These are phyloP conservation scores for Ametastegia equiseti DNA, from an alignment of 2,888 invertebrate genomes.

Conservation along the genomic window DNA sequence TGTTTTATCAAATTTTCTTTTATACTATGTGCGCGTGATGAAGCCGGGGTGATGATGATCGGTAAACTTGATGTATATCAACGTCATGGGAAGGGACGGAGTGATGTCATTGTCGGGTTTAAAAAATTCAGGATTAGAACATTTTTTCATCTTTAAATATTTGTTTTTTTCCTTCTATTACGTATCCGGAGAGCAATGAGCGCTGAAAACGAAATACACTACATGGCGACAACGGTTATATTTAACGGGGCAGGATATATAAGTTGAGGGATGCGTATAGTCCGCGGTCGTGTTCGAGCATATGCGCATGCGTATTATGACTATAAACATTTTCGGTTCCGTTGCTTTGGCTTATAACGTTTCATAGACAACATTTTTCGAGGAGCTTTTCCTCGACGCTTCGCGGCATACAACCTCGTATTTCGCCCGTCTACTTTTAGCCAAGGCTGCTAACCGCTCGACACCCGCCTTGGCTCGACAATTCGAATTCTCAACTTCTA, in stretches of 20 bases:
- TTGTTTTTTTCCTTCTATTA: slow-evolving; percentile 3
- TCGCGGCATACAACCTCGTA: slow-evolving; percentile 17
- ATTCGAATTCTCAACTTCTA: slow-evolving; percentile 50
- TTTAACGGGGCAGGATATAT: slow-evolving; percentile 20
- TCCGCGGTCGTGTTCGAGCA: not conserved
- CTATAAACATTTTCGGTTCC: too few species aligned
- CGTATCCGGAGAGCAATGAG: not conserved
- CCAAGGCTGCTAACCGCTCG: slow-evolving; percentile 67
- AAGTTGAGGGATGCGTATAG: slow-evolving; percentile 21
- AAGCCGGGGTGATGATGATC: not conserved
- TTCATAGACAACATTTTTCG: slow-evolving; percentile 42
- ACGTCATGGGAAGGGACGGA: not conserved
- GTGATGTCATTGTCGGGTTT: slow-evolving; percentile 34
- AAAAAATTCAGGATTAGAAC: slow-evolving; percentile 29
- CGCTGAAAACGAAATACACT: not conserved
- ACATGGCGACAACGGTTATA: slow-evolving; percentile 34
- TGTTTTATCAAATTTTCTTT: not conserved
- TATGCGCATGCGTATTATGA: not conserved
- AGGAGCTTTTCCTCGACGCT: not conserved
- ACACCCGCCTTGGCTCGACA: slow-evolving; percentile 51
- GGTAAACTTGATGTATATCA: not conserved
- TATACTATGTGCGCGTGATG: not conserved
- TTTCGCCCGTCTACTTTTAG: slow-evolving; percentile 72
- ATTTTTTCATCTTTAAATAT: not conserved
- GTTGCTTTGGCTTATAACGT: slow-evolving; percentile 25